Conservation (phyloP, 2,888 invertebrate species). For the Parnassius smintheus region DNA sequence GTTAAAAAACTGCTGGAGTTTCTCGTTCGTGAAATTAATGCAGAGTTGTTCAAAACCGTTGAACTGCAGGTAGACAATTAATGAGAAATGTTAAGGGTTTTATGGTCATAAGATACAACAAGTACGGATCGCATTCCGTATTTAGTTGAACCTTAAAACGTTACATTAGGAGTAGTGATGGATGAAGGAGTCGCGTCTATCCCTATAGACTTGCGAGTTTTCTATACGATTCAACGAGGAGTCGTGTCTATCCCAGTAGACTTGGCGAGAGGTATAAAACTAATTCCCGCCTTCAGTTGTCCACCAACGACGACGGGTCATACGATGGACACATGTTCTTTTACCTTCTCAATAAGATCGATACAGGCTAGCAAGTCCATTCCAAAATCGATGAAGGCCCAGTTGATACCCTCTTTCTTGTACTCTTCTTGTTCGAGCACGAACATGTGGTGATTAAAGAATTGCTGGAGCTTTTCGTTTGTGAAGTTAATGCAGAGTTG, state of each 20-base stretch:
- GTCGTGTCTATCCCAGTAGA: conserved; percentile 44
- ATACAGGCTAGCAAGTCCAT: conserved; percentile 98
- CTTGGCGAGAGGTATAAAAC: conserved; percentile 36
- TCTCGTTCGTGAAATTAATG: conserved; percentile 99
- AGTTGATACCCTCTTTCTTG: conserved; percentile 95
- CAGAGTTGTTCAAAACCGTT: conserved; percentile 99
- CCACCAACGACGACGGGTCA: conserved; percentile 38
- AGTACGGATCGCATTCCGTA: conserved; percentile 74
- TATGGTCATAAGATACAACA: conserved; percentile 44
- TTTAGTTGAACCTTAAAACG: conserved; percentile 49
- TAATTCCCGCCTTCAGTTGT: conserved; percentile 43
- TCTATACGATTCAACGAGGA: conserved; percentile 15
- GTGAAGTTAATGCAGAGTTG: conserved; percentile 99
- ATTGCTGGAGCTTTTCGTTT: conserved; percentile 98
- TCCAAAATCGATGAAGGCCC: conserved; percentile 98
- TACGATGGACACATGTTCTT: conserved; percentile 45
- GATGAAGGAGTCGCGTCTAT: conserved; percentile 29
- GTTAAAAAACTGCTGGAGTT: conserved; percentile 99
- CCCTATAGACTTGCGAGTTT: conserved; percentile 27
- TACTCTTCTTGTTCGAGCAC: conserved; percentile 98
- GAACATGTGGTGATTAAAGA: conserved; percentile 99
- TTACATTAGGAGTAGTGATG: conserved; percentile 34
- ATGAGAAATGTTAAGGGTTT: conserved; percentile 62
- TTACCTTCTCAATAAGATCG: conserved; percentile 96
- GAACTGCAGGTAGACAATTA: conserved; percentile 84